Evolutionary conservation across 2,888 invertebrate genomes (phyloP).

Genomic region (Bellardia pandia): DNA sequence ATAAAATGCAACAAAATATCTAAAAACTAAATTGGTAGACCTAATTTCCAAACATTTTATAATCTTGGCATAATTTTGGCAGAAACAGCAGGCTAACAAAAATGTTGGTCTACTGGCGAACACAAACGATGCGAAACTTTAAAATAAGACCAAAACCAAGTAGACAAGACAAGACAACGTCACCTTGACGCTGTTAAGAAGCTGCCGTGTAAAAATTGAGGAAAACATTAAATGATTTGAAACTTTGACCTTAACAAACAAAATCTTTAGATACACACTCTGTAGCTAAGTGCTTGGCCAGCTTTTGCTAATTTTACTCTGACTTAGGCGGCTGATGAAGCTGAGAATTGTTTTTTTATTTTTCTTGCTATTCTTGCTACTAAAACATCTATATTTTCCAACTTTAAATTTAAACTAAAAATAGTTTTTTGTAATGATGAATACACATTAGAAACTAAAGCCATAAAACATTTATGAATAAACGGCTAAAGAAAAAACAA

Average conservation of each 20-base stretch:
- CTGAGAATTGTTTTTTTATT: neutral
- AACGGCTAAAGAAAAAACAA: conserved; percentile 9
- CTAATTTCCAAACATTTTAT: conserved; percentile 57
- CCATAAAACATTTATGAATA: conserved; percentile 25
- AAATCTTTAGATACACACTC: conserved; percentile 25
- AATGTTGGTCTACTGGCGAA: neutral
- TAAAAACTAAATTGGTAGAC: conserved; percentile 25
- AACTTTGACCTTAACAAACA: conserved; percentile 65
- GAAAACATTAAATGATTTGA: conserved; percentile 51
- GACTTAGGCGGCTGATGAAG: conserved; percentile 25
- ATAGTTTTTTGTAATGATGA: conserved; percentile 38
- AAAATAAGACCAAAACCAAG: neutral
- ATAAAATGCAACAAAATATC: neutral
- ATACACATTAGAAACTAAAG: conserved; percentile 39
- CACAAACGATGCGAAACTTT: neutral
- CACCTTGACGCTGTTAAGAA: conserved; percentile 43
- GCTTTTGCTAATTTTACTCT: neutral
- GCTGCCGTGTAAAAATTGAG: conserved; percentile 46
- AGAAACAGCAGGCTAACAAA: conserved; percentile 19
- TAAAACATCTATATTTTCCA: conserved; percentile 13
- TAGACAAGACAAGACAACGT: conserved; percentile 29
- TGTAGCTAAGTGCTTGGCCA: conserved; percentile 27
- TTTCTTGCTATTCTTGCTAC: neutral
- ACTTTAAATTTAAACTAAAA: conserved; percentile 43
- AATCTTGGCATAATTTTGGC: conserved; percentile 42